phyloP scores from a whole-genome alignment of 1,140 invertebrate species.

The silkworm (Bombyx mori) region ASM3026992v2 NC_085116.1:10674501-10675000 shows the following conservation, averaged over 20 bases:
- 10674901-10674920: too few relatives aligned
- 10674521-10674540: slow-evolving; percentile 67
- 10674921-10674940: too few relatives aligned
- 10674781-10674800: too few relatives aligned
- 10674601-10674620: slow-evolving; percentile 71
- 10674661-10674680: slow-evolving; percentile 73
- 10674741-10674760: neutral
- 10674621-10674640: slow-evolving; percentile 62
- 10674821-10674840: too few relatives aligned
- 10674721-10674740: slow-evolving; percentile 35
- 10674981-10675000: too few relatives aligned
- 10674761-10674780: too few relatives aligned
- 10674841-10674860: too few relatives aligned
- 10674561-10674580: slow-evolving; percentile 61
- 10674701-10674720: slow-evolving; percentile 44
- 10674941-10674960: too few relatives aligned
- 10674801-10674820: too few relatives aligned
- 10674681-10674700: slow-evolving; percentile 71
- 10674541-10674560: slow-evolving; percentile 63
- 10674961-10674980: too few relatives aligned
- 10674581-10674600: slow-evolving; percentile 61
- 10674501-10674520: slow-evolving; percentile 69
- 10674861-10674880: too few relatives aligned
- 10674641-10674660: slow-evolving; percentile 71
- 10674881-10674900: too few relatives aligned